Conservation (phyloP, 2,888 invertebrate genomes). For the Parasteatoda lunata region DNA sequence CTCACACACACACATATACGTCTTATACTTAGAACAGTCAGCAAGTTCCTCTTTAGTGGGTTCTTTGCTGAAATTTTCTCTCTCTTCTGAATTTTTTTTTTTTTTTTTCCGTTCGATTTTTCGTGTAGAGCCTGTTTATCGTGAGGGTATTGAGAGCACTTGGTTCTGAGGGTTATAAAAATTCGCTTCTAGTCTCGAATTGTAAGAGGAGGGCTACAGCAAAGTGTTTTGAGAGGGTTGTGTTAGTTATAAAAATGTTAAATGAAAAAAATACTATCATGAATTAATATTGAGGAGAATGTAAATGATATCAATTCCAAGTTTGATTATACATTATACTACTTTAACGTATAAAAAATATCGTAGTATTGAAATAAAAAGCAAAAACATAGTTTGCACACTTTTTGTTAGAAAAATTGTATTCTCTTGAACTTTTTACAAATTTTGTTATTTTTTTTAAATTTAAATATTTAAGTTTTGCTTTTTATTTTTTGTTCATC, state of each 20-base stretch:
- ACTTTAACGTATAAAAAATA: no score
- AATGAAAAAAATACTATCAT: no score
- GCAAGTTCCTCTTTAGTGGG: not conserved
- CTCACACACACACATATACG: not conserved
- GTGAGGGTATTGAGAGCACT: conserved; percentile 58
- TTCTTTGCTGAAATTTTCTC: conserved; percentile 26
- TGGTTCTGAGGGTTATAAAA: conserved; percentile 64
- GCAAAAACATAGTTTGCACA: not conserved
- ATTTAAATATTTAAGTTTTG: no score
- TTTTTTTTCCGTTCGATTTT: not conserved
- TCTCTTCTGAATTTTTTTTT: not conserved
- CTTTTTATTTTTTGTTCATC: no score
- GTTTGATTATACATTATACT: no score
- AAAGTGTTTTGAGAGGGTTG: not conserved
- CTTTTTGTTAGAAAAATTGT: not conserved
- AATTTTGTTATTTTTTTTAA: no score
- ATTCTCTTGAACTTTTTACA: no score
- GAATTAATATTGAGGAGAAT: no score
- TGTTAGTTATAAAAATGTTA: not conserved
- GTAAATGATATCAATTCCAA: no score
- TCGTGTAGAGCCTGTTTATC: conserved; percentile 56
- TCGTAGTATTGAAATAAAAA: no score
- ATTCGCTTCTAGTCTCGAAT: conserved; percentile 36
- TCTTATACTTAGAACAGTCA: not conserved
- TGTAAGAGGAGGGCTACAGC: not conserved